Evolutionary conservation across 2,797 vertebrate species (phyloP).

Genomic region (Parambassis ranga): DNA sequence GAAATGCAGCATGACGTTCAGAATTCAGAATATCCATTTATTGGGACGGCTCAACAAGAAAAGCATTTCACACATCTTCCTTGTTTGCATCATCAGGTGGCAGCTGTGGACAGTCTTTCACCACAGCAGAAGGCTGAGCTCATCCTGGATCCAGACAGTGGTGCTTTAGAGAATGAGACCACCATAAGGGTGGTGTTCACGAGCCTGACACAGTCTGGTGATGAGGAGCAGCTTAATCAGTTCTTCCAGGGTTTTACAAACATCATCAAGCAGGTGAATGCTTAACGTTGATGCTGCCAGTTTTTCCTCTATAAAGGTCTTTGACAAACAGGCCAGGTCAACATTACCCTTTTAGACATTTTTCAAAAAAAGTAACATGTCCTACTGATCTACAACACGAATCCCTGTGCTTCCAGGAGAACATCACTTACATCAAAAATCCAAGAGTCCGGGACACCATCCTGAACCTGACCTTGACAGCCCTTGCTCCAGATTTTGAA

Average conservation of each 20-base stretch:
- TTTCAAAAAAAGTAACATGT: not conserved
- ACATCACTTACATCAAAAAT: constrained; percentile 25
- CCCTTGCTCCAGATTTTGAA: constrained; percentile 24
- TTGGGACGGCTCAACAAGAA: not conserved
- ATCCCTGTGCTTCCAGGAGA: constrained; percentile 18
- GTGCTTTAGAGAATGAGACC: constrained; percentile 19
- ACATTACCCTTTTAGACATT: too few species aligned
- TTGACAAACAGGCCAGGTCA: not conserved
- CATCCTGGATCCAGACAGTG: constrained; percentile 34
- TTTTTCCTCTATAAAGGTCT: not conserved
- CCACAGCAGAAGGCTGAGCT: constrained; percentile 51
- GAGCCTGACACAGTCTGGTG: constrained; percentile 2
- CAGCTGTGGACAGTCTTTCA: constrained; percentile 13
- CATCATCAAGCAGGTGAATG: constrained; percentile 26
- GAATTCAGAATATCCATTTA: too few species aligned
- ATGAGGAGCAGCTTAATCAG: not conserved
- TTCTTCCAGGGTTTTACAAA: constrained; percentile 28
- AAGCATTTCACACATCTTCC: not conserved
- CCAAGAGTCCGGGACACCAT: constrained; percentile 39
- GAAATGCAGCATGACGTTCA: too few species aligned
- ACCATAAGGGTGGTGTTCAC: constrained; percentile 26
- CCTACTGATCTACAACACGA: not conserved
- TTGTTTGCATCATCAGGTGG: not conserved
- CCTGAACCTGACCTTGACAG: constrained; percentile 51
- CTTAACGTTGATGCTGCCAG: not conserved